Evolutionary conservation across 2,888 invertebrate species (phyloP).

Genomic region (Chydorus sphaericus): DNA sequence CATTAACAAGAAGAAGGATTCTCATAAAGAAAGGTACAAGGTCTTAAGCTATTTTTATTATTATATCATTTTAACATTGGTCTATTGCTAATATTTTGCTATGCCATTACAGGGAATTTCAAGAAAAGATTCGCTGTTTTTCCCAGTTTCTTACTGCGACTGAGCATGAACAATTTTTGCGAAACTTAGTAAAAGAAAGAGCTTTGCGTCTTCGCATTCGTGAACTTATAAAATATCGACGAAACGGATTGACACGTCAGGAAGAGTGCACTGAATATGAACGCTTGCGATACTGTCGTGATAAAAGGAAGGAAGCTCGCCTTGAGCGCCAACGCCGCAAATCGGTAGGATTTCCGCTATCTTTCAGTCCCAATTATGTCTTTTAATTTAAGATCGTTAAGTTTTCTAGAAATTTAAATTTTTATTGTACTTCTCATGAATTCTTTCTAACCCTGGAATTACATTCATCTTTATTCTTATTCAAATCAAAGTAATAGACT

Average conservation of each 20-base stretch:
- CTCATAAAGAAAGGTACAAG: constrained; percentile 3
- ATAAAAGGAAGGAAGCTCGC: constrained; percentile 46
- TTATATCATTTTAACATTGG: constrained; percentile 1
- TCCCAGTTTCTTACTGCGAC: constrained; percentile 75
- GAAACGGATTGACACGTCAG: constrained; percentile 65
- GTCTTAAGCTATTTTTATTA: background rate
- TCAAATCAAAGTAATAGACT: no score
- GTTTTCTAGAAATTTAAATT: background rate
- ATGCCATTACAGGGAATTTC: constrained; percentile 46
- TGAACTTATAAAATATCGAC: constrained; percentile 68
- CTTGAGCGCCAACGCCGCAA: constrained; percentile 19
- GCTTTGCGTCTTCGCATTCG: constrained; percentile 67
- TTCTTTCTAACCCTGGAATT: no score
- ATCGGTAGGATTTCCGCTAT: constrained; percentile 21
- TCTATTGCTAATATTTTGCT: no score
- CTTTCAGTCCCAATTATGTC: background rate
- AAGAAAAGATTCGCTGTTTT: constrained; percentile 68
- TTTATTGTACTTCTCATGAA: no score
- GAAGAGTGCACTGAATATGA: constrained; percentile 81
- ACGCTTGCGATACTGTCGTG: constrained; percentile 38
- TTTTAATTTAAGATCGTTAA: background rate
- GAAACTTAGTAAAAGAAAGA: constrained; percentile 65
- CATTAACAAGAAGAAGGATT: constrained; percentile 18
- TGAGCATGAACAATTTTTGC: constrained; percentile 65
- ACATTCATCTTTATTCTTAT: background rate